Evolutionary conservation across 2,888 invertebrate species (phyloP).

Genomic region (Meloe dianella): DNA sequence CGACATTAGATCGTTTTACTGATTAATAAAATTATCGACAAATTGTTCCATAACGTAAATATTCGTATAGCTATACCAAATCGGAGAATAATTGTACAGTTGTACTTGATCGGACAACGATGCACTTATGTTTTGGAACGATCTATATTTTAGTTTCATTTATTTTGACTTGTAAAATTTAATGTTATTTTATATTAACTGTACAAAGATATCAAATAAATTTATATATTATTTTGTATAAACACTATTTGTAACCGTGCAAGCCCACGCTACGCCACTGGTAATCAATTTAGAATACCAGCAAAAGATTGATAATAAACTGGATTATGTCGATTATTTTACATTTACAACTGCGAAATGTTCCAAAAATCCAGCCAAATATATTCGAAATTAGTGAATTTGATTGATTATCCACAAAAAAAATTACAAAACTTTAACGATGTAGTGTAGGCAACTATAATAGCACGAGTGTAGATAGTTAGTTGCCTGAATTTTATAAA

Average conservation of each 20-base stretch:
- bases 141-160: not conserved
- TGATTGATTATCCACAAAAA: too few species aligned
- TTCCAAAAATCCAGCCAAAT: too few species aligned
- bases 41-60: not conserved
- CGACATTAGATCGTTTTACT: not conserved
- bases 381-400: too few species aligned
- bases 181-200: slow-evolving; percentile 25
- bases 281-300: not conserved
- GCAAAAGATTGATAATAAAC: not conserved
- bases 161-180: slow-evolving; percentile 28
- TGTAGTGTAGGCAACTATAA: too few species aligned
- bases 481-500: not conserved
- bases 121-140: not conserved
- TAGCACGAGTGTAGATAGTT: not conserved
- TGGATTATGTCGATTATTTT: too few species aligned
- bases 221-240: slow-evolving; percentile 17
- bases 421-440: too few species aligned
- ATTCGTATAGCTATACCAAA: not conserved
- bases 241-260: not conserved
- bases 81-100: too few species aligned
- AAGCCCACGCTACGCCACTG: not conserved
- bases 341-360: too few species aligned
- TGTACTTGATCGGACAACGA: too few species aligned
- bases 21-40: not conserved
- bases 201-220: slow-evolving; percentile 24